Evolutionary conservation across 2,113 vertebrate genomes (phyloP), one percentile per base, ranked within the genome.

Genomic region (Jaculus jaculus): DNA sequence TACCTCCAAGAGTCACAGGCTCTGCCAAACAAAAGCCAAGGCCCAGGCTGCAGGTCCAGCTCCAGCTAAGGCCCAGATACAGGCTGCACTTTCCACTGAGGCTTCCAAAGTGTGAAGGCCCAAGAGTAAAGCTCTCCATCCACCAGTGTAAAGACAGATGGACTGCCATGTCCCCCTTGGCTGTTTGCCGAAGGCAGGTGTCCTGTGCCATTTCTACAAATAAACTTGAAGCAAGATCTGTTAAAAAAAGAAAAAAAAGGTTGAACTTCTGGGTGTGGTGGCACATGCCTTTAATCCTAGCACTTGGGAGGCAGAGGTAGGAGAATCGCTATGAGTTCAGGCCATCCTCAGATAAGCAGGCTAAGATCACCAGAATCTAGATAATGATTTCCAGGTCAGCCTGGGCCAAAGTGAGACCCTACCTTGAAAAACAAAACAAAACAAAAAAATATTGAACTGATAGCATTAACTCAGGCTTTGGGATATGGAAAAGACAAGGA

Each of bases 121-220:
- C n/a, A n/a, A 72, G 2, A 87, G 17, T 90, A 86, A 92, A 92
- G 65, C 8, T 21, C 1, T n/a, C n/a, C 5, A 47, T 42, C 92
- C 86, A 58, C 63, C 8, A 3, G 0, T 2, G 4, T 61, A 80
- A 90, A 84, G 86, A 73, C 80, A n/a, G 86, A 92, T 73, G 92
- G 96, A 96, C 94, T 96, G 85, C 82, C 86, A 42, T n/a, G 78
- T 75, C 30, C 82, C 71, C 26, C 69, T 32, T n/a, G 81, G 20
- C 78, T 23, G 1, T 83, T 54, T 75, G 5, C 23, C 0, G 42
- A 78, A 84, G 34, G 34, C 85, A 87, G 71, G 83, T 77, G 79
- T 89, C 86, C 72, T 91, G 71, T 92, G 84, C 47, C 82, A 0
- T 94, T 94, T 93, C 82, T 96, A 95, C 87, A 66, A 97, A 97